Evolutionary conservation across 2,113 vertebrate species (phyloP).

Genomic region (Garra rufa): DNA sequence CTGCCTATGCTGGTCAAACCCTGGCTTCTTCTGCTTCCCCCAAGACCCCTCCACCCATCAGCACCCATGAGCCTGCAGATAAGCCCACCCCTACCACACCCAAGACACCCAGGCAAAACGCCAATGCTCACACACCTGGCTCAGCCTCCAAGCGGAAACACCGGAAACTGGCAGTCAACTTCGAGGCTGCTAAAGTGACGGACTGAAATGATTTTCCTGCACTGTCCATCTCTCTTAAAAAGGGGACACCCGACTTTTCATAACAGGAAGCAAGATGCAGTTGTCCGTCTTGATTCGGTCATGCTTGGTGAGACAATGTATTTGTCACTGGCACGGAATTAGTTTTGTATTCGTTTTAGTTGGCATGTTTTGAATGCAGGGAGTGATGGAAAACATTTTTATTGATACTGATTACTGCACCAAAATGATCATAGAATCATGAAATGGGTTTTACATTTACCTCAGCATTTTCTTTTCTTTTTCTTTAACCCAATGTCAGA

Average conservation of each 20-base stretch:
- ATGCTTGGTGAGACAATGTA: constrained; percentile 7
- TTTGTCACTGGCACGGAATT: neutral
- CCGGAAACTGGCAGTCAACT: constrained; percentile 95
- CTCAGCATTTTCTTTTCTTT: neutral
- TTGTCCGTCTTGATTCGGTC: constrained; percentile 42
- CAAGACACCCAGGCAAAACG: constrained; percentile 69
- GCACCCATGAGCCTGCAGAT: constrained; percentile 55
- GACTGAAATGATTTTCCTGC: constrained; percentile 73
- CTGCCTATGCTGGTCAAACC: constrained; percentile 75
- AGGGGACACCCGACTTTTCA: neutral
- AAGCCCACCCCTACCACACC: constrained; percentile 66
- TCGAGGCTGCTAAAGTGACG: constrained; percentile 86
- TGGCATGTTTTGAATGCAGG: constrained; percentile 10
- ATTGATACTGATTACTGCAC: constrained; percentile 22
- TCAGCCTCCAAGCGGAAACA: constrained; percentile 88
- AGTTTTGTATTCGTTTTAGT: constrained; percentile 25
- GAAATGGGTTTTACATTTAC: constrained; percentile 30
- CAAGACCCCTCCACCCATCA: constrained; percentile 59
- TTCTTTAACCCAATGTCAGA: neutral
- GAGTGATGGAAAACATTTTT: constrained; percentile 10
- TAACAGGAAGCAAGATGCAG: neutral
- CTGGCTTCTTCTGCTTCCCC: constrained; percentile 60
- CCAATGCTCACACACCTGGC: constrained; percentile 73
- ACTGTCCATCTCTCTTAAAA: neutral
- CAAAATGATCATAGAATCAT: constrained; percentile 19